Conservation (phyloP, 2,797 vertebrate genomes). For the Craterocephalus amniculus region DNA sequence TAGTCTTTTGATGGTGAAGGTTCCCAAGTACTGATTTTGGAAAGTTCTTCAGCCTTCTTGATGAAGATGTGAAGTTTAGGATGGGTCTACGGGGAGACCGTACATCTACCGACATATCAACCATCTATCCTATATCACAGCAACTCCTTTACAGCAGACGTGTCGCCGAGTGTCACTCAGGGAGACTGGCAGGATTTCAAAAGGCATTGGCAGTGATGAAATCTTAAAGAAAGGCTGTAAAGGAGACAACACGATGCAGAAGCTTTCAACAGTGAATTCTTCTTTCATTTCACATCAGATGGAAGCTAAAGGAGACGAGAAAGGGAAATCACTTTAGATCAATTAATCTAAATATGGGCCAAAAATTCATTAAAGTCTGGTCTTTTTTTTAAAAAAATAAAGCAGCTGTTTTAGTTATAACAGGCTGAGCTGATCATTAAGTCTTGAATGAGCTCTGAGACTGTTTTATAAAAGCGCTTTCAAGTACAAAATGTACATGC, state of each 20-base stretch:
- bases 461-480: slow-evolving; percentile 1
- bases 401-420: not conserved
- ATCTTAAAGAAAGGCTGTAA: slow-evolving; percentile 47
- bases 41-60: slow-evolving; percentile 15
- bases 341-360: slow-evolving; percentile 1
- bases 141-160: slow-evolving; percentile 36
- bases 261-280: slow-evolving; percentile 32
- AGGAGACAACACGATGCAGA: slow-evolving; percentile 22
- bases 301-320: slow-evolving; percentile 61
- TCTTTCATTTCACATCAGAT: slow-evolving; percentile 50
- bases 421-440: not conserved
- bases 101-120: slow-evolving; percentile 3
- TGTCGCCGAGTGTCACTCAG: slow-evolving; percentile 25
- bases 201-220: slow-evolving; percentile 67
- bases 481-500: not conserved
- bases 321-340: slow-evolving; percentile 48
- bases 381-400: slow-evolving; percentile 1
- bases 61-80: slow-evolving; percentile 13
- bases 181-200: slow-evolving; percentile 49
- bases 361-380: too few species aligned
- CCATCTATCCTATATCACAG: slow-evolving; percentile 11
- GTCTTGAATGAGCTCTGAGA: not conserved
- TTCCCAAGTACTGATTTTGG: slow-evolving; percentile 20
- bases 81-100: slow-evolving; percentile 14
- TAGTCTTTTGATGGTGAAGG: slow-evolving; percentile 36